Conservation (phyloP, 2,888 invertebrate species). For the Tupiocoris notatus region DNA sequence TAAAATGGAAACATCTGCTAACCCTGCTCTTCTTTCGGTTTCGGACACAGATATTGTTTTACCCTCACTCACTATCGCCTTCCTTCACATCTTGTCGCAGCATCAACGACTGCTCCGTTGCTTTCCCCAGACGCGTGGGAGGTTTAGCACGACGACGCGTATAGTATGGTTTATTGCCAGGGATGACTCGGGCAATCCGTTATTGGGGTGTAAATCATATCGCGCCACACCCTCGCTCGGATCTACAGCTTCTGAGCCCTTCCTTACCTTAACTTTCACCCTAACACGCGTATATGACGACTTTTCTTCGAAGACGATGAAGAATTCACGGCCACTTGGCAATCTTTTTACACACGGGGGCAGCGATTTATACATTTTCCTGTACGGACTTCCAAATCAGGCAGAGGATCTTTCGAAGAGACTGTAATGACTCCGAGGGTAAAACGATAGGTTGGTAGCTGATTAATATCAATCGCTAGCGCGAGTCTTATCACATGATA, state of each 20-base stretch:
- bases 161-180: slow-evolving; percentile 41
- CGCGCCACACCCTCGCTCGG: slow-evolving; percentile 5
- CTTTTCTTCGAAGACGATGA: slow-evolving; percentile 24
- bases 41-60: slow-evolving; percentile 34
- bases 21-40: slow-evolving; percentile 15
- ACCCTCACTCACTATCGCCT: background rate
- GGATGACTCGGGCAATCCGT: slow-evolving; percentile 44
- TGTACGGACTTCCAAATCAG: background rate
- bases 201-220: slow-evolving; percentile 43
- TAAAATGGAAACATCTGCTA: background rate
- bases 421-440: no score
- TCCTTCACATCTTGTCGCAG: no score
- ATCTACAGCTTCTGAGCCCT: no score
- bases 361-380: slow-evolving; percentile 33
- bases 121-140: no score
- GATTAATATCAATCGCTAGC: no score
- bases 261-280: slow-evolving; percentile 9
- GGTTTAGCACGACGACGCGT: background rate
- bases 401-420: no score
- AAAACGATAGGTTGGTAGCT: no score
- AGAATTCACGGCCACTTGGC: slow-evolving; percentile 37
- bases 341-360: slow-evolving; percentile 31
- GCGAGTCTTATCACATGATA: no score
- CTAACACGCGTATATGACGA: background rate
- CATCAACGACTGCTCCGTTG: no score